Base-by-base conservation (phyloP, 2,797 vertebrate genomes). In the Channallabes apus region DNA sequence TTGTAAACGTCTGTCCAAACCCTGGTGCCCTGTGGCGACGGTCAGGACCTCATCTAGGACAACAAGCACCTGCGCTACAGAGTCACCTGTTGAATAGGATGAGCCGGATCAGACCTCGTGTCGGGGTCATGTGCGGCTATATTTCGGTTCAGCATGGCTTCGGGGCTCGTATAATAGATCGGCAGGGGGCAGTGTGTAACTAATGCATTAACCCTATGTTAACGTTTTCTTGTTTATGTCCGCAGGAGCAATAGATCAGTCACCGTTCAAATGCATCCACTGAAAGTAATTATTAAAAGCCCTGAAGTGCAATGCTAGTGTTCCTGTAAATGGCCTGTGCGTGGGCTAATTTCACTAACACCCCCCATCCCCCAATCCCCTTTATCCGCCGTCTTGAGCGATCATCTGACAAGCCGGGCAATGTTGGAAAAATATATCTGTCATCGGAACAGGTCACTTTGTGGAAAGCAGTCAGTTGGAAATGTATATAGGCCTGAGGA, bases 401-500 rank as follows among this genome's bases (percentile, higher is more conserved):
- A 85, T 88, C 82, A 67, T 82, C 80, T 90, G 88, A 88, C 89
- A 88, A 86, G 85, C 80, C 7, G 24, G 71, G 61, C 79, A 85
- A 86, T 84, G 86, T 85, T 89, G 85, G 81, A 88, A 89, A 89
- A 87, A 86, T 89, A 88, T 86, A 88, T 87, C 88, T 87, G 86
- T 88, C 90, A 90, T 80, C 81, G 24, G 88, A 86, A 87, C 84
- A 85, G 87, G 90, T 90, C 86, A 88, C 84, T 88, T 89, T 90
- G 84, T 86, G 82, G 88, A 86, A 87, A 87, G 85, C 85, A 87
- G 84, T 86, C 86, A 84, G 87, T 85, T 86, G 83, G 78, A 91
- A 89, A 89, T 84, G 86, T 90, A 90, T 90, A 87, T 87, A 86
- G 86, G 76, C 82, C 87, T 88, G 83, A 89, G 85, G 84, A 89